Base-by-base conservation (phyloP, 2,888 invertebrate species). In the Lasioglossum malachurum region DNA sequence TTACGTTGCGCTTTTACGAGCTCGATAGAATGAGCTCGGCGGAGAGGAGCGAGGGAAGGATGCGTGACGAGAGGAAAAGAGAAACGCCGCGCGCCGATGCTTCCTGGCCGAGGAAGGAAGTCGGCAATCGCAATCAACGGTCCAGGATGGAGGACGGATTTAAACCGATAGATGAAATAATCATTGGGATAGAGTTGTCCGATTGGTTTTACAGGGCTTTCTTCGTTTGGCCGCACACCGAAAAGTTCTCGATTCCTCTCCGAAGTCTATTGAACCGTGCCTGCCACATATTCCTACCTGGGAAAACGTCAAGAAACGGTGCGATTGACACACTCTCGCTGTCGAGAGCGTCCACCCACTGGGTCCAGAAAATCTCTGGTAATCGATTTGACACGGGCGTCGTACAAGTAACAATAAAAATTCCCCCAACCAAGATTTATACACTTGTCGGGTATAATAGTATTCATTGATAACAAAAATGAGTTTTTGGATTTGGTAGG, bases 81-180 rank as follows among this genome's bases (percentile, higher is more conserved):
- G 86, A 80, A 89, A 90, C 83, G 88, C 78, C 19, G 46, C 46
- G 53, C 53, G 23, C 10, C 76, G 82, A 41, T 75, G 69, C 82
- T 86, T 88, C 83, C 86, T 90, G 80, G 80, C 76, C 41, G 69
- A 60, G 73, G 80, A 86, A 76, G 78, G 82, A 80, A 85, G 85
- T 72, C 38, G 75, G 75, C 81, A 78, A 81, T 84, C 83, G 57
- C 49, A 83, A 72, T 80, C 87, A 88, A 91, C 88, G 87, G 53
- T 46, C 46, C 10, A 12, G 80, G 49, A 71, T n/a, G 38, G 38
- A 67, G 74, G 14, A 78, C 41, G 77, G 31, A 67, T 91, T 88
- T 88, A 88, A 83, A 87, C 80, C 86, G 57, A 72, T 87, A 88
- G 88, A 89, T 89, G 89, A 91, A 92, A 93, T 92, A 92, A 93